Conservation (phyloP, 2,113 vertebrate genomes). For the Psophia crepitans region DNA sequence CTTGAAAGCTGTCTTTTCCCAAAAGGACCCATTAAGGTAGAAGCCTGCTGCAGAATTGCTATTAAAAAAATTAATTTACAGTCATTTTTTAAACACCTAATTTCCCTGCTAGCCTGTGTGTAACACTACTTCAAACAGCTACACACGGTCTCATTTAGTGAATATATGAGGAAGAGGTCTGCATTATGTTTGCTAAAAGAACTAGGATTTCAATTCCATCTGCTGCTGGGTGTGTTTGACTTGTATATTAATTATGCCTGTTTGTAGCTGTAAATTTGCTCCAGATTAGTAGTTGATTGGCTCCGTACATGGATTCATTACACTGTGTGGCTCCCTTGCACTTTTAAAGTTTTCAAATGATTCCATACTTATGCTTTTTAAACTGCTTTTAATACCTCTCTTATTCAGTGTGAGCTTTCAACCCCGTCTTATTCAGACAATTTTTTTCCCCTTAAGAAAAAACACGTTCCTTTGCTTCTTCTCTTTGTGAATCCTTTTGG, state of each 20-base stretch:
- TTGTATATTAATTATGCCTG: slow-evolving; percentile 62
- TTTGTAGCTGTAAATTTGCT: slow-evolving; percentile 62
- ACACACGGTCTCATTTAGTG: slow-evolving; percentile 51
- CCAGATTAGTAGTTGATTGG: slow-evolving; percentile 46
- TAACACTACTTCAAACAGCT: slow-evolving; percentile 49
- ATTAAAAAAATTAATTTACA: slow-evolving; percentile 5
- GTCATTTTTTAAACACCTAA: slow-evolving; percentile 24
- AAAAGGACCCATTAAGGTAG: neutral
- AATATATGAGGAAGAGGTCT: slow-evolving; percentile 30
- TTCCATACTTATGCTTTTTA: neutral
- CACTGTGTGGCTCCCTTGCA: neutral
- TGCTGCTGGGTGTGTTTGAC: slow-evolving; percentile 40
- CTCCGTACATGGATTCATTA: neutral
- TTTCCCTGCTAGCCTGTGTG: neutral
- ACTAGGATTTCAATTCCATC: slow-evolving; percentile 46
- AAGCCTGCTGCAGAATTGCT: neutral
- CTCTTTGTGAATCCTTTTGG: neutral
- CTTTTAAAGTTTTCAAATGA: neutral
- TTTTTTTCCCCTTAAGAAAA: neutral
- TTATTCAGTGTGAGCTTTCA: neutral
- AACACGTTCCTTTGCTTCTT: neutral
- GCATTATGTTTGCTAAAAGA: slow-evolving; percentile 31
- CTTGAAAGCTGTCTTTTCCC: neutral
- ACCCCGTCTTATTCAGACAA: neutral
- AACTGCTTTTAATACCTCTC: neutral